Percentiles rank a stretch among this genome's conserved stretches.
Evolutionary conservation across 2,797 vertebrate genomes (phyloP).

Genomic region (Megalops cyprinoides): DNA sequence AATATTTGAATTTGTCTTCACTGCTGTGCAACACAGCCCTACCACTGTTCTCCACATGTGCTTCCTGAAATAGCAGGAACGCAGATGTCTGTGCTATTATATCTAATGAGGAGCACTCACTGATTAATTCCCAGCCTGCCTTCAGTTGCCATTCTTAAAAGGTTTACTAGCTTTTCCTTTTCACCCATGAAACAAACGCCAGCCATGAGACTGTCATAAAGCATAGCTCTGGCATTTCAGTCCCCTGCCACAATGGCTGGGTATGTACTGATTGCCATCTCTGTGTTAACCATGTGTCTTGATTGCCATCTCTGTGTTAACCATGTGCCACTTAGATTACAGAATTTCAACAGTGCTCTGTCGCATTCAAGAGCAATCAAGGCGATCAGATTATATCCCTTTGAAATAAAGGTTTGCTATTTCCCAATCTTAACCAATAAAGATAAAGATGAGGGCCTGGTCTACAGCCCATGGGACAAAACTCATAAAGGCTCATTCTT

Average conservation of each 20-base stretch:
- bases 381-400: not conserved
- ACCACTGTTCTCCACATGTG: not conserved
- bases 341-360: not conserved
- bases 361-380: conserved; percentile 14
- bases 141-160: conserved; percentile 2
- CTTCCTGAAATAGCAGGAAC: conserved; percentile 8
- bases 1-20: too few species aligned
- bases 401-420: too few species aligned
- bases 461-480: too few species aligned
- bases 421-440: too few species aligned
- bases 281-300: not conserved
- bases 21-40: not conserved
- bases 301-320: not conserved
- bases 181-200: too few species aligned
- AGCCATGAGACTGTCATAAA: not conserved
- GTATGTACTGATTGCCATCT: not conserved
- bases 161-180: not conserved
- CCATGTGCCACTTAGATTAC: not conserved
- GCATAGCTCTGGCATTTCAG: conserved; percentile 6
- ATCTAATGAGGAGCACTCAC: not conserved
- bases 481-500: too few species aligned
- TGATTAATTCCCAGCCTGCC: conserved; percentile 25
- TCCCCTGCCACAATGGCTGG: not conserved
- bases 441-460: too few species aligned
- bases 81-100: not conserved